Percentiles rank a stretch among this genome's conserved stretches.
Conservation (phyloP, 2,888 invertebrate genomes). For the Anoncus sp. region DNA sequence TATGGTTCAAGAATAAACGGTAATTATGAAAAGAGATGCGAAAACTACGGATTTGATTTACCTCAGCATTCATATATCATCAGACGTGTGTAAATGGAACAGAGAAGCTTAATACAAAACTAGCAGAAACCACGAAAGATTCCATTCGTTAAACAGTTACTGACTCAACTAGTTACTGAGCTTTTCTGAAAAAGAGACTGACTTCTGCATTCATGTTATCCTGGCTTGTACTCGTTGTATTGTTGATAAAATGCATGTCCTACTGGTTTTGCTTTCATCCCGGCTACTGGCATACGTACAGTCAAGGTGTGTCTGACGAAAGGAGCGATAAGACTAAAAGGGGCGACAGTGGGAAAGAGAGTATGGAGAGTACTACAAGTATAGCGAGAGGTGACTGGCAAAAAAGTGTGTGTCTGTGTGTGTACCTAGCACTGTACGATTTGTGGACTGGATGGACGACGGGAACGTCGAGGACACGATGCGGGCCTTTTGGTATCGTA, state of each 20-base stretch:
- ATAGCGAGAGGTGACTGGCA: constrained; percentile 1
- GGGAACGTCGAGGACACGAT: constrained; percentile 45
- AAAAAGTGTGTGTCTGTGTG: neutral
- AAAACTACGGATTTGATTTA: neutral
- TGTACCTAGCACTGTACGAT: constrained; percentile 10
- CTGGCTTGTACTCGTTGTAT: neutral
- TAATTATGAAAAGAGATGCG: neutral
- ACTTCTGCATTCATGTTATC: neutral
- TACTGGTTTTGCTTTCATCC: constrained; percentile 15
- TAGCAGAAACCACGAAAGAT: constrained; percentile 38
- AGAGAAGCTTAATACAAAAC: constrained; percentile 2
- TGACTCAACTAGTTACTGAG: constrained; percentile 4
- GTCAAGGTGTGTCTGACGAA: constrained; percentile 4
- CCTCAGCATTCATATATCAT: constrained; percentile 10
- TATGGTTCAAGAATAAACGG: neutral
- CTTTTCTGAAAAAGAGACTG: neutral
- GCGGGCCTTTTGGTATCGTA: constrained; percentile 48
- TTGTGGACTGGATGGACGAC: constrained; percentile 14
- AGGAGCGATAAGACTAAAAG: too few species aligned
- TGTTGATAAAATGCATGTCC: neutral
- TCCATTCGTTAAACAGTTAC: constrained; percentile 26
- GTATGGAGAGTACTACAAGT: neutral
- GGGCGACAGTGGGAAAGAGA: too few species aligned
- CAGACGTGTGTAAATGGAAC: neutral
- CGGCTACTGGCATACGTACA: neutral